Conservation (phyloP, 2,113 vertebrate species). For the Myanophis thanlyinensis region DNA sequence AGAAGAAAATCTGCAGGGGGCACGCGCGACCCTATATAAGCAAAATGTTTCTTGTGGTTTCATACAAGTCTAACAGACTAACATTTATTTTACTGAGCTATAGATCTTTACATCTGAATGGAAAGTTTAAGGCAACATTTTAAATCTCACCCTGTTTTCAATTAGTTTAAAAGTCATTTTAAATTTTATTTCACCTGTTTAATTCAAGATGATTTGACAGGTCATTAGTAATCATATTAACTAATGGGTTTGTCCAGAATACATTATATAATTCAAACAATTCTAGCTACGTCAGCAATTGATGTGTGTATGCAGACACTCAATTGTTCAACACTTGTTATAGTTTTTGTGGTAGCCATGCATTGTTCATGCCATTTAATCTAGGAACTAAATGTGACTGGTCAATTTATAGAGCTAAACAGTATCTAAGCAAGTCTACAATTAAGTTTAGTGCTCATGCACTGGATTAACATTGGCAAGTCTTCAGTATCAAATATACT, state of each 20-base stretch:
- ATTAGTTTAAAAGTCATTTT: fast-evolving
- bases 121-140: not conserved
- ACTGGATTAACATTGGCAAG: not conserved
- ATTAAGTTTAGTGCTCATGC: slow-evolving; percentile 25
- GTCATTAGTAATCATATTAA: not conserved
- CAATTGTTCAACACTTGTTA: slow-evolving; percentile 2
- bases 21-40: not conserved
- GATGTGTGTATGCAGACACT: not conserved
- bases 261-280: not conserved
- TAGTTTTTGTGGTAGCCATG: slow-evolving; percentile 32
- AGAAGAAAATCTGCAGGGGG: too few species aligned
- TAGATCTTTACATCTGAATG: not conserved
- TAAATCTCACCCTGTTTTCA: not conserved
- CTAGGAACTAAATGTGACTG: slow-evolving; percentile 25
- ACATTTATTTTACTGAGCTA: not conserved
- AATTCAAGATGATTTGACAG: not conserved
- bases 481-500: not conserved
- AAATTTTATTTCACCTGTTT: fast-evolving
- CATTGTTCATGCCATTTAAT: slow-evolving; percentile 38
- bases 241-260: not conserved
- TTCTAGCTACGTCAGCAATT: fast-evolving
- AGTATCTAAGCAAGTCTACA: slow-evolving; percentile 25
- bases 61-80: not conserved
- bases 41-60: not conserved
- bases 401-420: slow-evolving; percentile 25